These are phyloP conservation scores for Atrichornis clamosus DNA, from an alignment of 2,113 vertebrate genomes.

Conservation along the genomic window DNA sequence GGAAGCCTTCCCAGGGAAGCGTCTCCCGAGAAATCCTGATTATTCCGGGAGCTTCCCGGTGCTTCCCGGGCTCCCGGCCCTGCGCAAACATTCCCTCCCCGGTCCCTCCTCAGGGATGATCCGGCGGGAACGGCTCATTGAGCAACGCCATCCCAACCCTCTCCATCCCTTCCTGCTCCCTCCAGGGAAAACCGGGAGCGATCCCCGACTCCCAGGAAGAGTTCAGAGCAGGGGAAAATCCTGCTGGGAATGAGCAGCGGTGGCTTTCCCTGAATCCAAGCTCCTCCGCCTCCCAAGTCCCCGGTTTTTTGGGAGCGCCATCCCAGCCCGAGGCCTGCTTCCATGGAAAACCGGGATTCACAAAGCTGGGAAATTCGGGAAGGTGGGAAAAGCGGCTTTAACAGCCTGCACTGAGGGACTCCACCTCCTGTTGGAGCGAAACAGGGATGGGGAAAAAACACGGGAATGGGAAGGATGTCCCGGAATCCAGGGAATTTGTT, in stretches of 20 bases:
- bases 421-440: neutral
- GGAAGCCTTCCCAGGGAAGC: neutral
- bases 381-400: neutral
- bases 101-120: constrained; percentile 51
- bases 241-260: accelerated
- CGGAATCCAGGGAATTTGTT: neutral
- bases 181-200: neutral
- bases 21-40: constrained; percentile 4
- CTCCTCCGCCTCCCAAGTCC: neutral
- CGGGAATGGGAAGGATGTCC: neutral
- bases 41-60: neutral
- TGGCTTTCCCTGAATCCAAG: neutral
- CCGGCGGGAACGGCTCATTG: constrained; percentile 56
- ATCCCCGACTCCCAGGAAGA: neutral
- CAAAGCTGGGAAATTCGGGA: neutral
- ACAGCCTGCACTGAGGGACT: neutral
- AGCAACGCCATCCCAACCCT: constrained; percentile 45
- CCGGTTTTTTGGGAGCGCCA: accelerated
- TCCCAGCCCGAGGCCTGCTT: neutral
- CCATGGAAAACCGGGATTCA: neutral
- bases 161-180: neutral
- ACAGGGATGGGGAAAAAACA: neutral
- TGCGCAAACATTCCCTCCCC: constrained; percentile 55
- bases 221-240: neutral
- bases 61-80: constrained; percentile 33